A percentile compares a stretch with the other conserved stretches of the same genome.
Evolutionary conservation across 2,888 invertebrate species (phyloP).

Genomic region (Phymatocera aterrima): DNA sequence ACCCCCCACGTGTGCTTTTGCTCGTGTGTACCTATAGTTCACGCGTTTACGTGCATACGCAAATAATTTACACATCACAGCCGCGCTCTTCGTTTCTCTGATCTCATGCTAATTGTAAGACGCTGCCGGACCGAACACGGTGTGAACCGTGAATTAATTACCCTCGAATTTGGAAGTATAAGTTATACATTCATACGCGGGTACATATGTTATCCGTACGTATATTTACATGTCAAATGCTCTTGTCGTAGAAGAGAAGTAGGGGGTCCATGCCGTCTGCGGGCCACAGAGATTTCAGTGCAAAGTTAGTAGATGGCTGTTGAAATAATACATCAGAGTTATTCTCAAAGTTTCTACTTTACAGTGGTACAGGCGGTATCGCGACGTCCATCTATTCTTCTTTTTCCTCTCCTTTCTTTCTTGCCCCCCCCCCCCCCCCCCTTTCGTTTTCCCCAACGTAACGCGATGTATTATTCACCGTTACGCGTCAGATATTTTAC

Average conservation of each 20-base stretch:
- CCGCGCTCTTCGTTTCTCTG: constrained; percentile 5
- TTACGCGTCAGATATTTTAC: constrained; percentile 65
- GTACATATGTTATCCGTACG: no score
- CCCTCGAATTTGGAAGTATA: background rate
- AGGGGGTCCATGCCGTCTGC: background rate
- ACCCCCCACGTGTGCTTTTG: constrained; percentile 46
- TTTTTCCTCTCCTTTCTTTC: background rate
- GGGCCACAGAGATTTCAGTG: background rate
- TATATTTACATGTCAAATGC: background rate
- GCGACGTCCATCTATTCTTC: background rate
- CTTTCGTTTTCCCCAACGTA: background rate
- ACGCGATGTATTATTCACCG: constrained; percentile 67
- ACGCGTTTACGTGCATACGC: no score
- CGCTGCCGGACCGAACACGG: constrained; percentile 11
- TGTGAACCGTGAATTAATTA: constrained; percentile 29
- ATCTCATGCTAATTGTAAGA: no score
- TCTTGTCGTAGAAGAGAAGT: background rate
- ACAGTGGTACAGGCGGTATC: background rate
- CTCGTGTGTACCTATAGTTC: no score
- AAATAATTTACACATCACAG: constrained; percentile 1
- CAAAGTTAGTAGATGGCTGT: background rate
- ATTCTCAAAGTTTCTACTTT: constrained; percentile 18
- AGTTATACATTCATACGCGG: background rate
- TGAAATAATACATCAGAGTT: constrained; percentile 31
- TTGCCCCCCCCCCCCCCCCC: background rate